Conservation (phyloP, 2,113 vertebrate species). For the Perca fluviatilis region DNA sequence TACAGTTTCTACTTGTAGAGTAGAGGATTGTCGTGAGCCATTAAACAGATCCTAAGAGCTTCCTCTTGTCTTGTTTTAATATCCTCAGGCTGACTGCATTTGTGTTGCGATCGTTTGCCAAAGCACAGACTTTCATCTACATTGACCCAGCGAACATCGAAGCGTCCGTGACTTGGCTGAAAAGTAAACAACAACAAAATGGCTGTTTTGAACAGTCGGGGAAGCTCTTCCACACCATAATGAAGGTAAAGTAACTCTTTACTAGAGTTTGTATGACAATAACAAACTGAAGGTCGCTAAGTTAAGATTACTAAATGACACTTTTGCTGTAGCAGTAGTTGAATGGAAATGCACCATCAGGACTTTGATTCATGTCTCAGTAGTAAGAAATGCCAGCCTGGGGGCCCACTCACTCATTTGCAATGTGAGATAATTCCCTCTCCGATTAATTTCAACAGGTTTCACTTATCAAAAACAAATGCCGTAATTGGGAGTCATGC, state of each 20-base stretch:
- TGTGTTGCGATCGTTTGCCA: constrained; percentile 83
- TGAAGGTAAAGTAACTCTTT: constrained; percentile 75
- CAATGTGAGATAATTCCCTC: background rate
- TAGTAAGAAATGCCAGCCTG: background rate
- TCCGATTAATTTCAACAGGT: background rate
- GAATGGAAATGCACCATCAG: background rate
- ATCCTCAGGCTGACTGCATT: constrained; percentile 88
- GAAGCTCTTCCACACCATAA: constrained; percentile 84
- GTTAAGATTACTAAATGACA: background rate
- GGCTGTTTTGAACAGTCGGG: constrained; percentile 86
- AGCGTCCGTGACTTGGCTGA: constrained; percentile 79
- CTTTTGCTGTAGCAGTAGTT: background rate
- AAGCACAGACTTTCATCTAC: constrained; percentile 79
- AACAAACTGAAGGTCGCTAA: background rate
- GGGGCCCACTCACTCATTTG: no score
- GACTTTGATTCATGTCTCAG: background rate
- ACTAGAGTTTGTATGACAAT: background rate
- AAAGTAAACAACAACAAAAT: constrained; percentile 71
- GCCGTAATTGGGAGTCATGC: no score
- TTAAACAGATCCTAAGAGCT: no score
- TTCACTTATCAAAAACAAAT: no score
- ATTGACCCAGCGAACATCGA: constrained; percentile 70
- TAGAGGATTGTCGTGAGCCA: no score
- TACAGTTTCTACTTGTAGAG: no score
- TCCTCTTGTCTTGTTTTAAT: background rate